A percentile compares a stretch with the other conserved stretches of the same genome.
Conservation (phyloP, 2,888 invertebrate species). For the Tipula vernalis region DNA sequence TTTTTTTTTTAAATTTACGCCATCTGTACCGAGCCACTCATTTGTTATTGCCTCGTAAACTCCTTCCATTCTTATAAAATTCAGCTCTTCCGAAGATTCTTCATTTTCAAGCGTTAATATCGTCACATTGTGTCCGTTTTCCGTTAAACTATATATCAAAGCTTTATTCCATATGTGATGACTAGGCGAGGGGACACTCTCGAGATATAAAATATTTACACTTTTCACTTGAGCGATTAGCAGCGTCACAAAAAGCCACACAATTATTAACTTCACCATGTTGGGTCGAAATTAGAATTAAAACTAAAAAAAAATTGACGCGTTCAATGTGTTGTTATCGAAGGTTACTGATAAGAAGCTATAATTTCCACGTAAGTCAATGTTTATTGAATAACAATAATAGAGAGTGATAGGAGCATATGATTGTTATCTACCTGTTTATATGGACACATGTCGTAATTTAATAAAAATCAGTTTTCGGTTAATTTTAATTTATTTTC, state of each 20-base stretch:
- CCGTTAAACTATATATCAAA: constrained; percentile 11
- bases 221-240: not conserved
- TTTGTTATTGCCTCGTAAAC: constrained; percentile 13
- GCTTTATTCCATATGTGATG: constrained; percentile 15
- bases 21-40: constrained; percentile 7
- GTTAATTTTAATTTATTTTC: not conserved
- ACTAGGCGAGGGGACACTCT: constrained; percentile 13
- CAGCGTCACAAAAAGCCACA: not conserved
- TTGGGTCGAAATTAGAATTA: not conserved
- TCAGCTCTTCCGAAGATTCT: constrained; percentile 12
- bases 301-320: not conserved
- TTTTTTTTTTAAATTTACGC: not conserved
- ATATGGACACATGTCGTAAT: not conserved
- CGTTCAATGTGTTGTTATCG: not conserved
- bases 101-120: constrained; percentile 13
- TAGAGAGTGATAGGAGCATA: not conserved
- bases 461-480: not conserved
- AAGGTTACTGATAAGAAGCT: not conserved
- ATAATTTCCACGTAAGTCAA: not conserved
- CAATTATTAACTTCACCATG: not conserved
- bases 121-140: constrained; percentile 15
- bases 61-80: constrained; percentile 15
- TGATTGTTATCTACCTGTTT: not conserved
- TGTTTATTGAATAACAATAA: not conserved
- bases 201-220: constrained; percentile 15